Conservation (phyloP, 2,113 vertebrate genomes). For the Hemichromis elongatus region DNA sequence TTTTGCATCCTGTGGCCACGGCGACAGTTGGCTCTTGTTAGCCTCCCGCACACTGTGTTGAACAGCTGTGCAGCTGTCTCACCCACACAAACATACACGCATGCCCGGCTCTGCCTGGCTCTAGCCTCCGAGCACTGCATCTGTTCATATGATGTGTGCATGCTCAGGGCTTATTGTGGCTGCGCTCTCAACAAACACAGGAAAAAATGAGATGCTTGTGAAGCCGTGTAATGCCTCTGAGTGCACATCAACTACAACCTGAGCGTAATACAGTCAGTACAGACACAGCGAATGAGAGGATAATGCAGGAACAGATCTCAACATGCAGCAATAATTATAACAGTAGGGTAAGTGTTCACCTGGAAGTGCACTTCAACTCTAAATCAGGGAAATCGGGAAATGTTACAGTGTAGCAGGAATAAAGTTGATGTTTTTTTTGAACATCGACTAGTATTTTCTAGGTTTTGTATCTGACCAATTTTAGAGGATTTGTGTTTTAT, state of each 20-base stretch:
- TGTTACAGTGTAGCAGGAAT: neutral
- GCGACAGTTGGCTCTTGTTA: constrained; percentile 25
- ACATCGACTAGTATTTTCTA: neutral
- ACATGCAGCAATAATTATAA: too few relatives aligned
- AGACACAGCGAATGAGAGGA: neutral
- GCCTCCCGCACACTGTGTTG: constrained; percentile 8
- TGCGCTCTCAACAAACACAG: neutral
- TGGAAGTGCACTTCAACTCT: neutral
- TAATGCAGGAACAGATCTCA: neutral
- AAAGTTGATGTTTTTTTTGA: neutral
- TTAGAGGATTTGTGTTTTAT: neutral
- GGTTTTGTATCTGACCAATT: neutral
- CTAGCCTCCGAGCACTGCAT: neutral
- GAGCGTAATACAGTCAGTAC: neutral
- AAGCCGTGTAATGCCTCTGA: neutral
- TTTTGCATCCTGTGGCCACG: constrained; percentile 25
- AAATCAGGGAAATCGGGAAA: neutral
- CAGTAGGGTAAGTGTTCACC: too few relatives aligned
- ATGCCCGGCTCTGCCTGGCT: neutral
- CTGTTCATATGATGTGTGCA: neutral
- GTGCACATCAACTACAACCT: neutral
- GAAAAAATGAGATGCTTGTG: neutral
- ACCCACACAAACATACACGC: neutral
- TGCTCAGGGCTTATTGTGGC: neutral
- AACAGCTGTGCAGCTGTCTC: constrained; percentile 34